Base-by-base conservation (phyloP, 2,113 vertebrate species). In the Urocolius indicus region DNA sequence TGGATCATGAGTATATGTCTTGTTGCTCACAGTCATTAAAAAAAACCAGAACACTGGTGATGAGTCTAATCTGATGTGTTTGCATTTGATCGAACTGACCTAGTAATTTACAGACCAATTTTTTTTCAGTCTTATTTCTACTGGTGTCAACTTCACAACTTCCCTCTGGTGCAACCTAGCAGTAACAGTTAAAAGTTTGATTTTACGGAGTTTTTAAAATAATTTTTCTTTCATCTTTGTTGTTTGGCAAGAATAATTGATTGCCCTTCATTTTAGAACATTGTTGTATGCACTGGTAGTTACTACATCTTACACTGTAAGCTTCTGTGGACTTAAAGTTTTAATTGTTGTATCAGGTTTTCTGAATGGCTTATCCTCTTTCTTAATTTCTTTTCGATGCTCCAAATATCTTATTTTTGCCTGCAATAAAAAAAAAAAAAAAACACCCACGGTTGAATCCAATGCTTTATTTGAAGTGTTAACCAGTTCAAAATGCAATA, bases 391-490 rank as follows among this genome's bases (percentile, higher is more conserved):
- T 13, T 67, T 48, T 9, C 16, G 79, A 51, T 49, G 8, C 14
- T 62, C 13, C 3, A 29, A 15, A 51, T 45, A 63, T 49, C 54
- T 67, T 76, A n/a, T 13, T 82, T 84, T 80, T 63, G 4, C 24
- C 23, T 34, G 10, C 29, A 81, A 63, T 54, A 54, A 71, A 52
- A 69, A 34, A 41, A 41, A 34, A 41, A 41, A 34, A 19, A 14
- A 48, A 17, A 18, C 1, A 0, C 18, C 6, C 1, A 11, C 19
- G 46, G 13, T 1, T 59, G 24, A 71, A 54, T 76, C 11, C 20
- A 51, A 16, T 51, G 18, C 22, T 82, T 23, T 81, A 62, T 22
- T 32, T 67, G 59, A 62, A 23, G 2, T 73, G 9, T 41, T 73
- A 62, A 36, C 8, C 3, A 14, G 20, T 66, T 43, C 11, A 54